phyloP scores from a whole-genome alignment of 2,113 vertebrate genomes.

The Caretta caretta region DNA sequence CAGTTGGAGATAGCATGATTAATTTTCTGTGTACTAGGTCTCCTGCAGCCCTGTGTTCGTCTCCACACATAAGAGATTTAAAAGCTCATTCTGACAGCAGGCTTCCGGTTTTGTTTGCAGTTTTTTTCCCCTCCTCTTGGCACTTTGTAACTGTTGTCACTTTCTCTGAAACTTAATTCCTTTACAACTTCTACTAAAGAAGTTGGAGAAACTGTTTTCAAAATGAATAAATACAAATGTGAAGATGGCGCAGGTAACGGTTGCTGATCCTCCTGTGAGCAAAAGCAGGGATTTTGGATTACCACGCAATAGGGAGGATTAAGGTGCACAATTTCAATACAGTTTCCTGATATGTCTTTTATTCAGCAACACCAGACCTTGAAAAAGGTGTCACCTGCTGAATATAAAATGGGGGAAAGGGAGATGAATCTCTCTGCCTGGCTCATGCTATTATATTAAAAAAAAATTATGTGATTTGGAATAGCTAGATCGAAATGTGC shows the following conservation, averaged over 20 bases:
- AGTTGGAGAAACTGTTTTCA: neutral
- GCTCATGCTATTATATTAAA: neutral
- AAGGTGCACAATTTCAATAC: neutral
- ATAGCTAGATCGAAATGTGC: neutral
- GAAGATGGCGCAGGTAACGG: neutral
- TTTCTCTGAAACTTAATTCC: neutral
- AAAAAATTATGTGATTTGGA: neutral
- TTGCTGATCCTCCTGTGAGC: neutral
- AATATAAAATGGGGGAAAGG: neutral
- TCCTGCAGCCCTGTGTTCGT: neutral
- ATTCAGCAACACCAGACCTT: neutral
- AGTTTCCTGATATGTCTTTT: neutral
- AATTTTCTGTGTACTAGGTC: slow-evolving; percentile 18
- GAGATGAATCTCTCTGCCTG: neutral
- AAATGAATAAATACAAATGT: neutral
- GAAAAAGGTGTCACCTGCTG: neutral
- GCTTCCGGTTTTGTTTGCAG: neutral
- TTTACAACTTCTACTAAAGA: neutral
- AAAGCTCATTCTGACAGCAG: neutral
- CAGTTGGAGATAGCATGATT: slow-evolving; percentile 23
- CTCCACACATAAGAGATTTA: neutral
- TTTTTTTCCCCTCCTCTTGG: neutral
- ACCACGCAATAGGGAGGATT: neutral
- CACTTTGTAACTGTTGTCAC: slow-evolving; percentile 7
- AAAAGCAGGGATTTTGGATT: slow-evolving; percentile 17